Base-by-base conservation (phyloP, 1,140 invertebrate genomes). In the Bemisia tabaci region DNA sequence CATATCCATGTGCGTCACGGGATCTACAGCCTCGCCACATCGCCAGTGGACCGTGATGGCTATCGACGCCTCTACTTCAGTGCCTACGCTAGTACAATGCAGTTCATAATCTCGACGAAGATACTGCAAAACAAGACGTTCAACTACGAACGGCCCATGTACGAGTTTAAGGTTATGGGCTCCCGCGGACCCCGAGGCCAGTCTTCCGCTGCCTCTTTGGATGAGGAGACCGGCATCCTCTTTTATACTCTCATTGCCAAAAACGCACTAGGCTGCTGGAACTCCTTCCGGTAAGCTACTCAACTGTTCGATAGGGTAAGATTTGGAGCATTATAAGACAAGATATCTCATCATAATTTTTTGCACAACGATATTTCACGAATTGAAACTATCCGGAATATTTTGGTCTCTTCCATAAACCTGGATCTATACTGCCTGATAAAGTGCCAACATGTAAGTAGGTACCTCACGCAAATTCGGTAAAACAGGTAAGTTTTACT, bases 211-310 rank as follows among this genome's bases (percentile, higher is more conserved):
- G 84, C 86, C 24, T 88, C 87, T 69, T 73, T 89, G 12, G 87
- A 89, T 69, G 81, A 82, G 23, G 82, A 83, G 65, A 85, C 84
- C 0, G 85, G 85, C 1, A 84, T 90, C 21, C 76, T 90, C 0
- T 88, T 90, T 72, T 90, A 89, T 72, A 82, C 85, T 2, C 76
- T 89, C 33, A 83, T 91, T 60, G 87, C 89, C 74, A 85, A 86
- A 71, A 90, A 90, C 69, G 83, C 86, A 1, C 81, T 90, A 0
- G 87, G 84, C 1, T 90, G 88, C 70, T 90, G 88, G 88, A 84
- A 81, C 64, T 87, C 86, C 0, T 83, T 82, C 1, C 66, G 70
- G 82, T 12, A 61, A 67, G 33, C 17, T 48, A 9, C 33, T 48
- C n/a, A 39, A 25, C 26, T 68, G 48, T 59, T 71, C 83, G 65